Evolutionary conservation across 2,113 vertebrate genomes (phyloP).

Genomic region (Tragelaphus buxtoni): DNA sequence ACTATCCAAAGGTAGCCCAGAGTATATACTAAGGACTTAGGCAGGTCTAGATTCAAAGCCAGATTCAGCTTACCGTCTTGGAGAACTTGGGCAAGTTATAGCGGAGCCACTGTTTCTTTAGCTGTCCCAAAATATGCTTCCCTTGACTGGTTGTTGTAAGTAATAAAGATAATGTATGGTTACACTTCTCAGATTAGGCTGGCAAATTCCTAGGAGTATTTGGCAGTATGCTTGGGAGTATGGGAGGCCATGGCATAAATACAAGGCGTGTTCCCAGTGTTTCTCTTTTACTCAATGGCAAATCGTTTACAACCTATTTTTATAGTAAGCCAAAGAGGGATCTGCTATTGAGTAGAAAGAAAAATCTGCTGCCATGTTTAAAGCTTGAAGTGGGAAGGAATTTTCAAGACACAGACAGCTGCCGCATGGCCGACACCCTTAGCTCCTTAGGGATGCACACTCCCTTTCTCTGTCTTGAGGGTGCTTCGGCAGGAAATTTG

Average conservation of each 20-base stretch:
- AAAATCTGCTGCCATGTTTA: conserved; percentile 61
- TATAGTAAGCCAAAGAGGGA: conserved; percentile 57
- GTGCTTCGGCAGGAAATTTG: neutral
- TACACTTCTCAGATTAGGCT: conserved; percentile 65
- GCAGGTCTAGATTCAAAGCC: neutral
- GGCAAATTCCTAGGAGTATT: conserved; percentile 69
- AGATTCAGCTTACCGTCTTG: neutral
- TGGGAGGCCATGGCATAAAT: conserved; percentile 68
- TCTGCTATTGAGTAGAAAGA: conserved; percentile 51
- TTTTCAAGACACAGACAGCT: conserved; percentile 34
- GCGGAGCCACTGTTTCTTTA: conserved; percentile 29
- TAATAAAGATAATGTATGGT: conserved; percentile 64
- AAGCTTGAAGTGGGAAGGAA: conserved; percentile 38
- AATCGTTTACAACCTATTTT: conserved; percentile 59
- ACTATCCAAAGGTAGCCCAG: neutral
- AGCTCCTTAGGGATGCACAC: neutral
- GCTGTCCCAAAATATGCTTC: conserved; percentile 33
- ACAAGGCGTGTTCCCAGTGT: conserved; percentile 63
- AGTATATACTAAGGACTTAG: neutral
- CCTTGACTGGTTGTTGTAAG: conserved; percentile 49
- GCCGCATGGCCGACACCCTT: neutral
- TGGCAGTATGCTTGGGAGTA: conserved; percentile 66
- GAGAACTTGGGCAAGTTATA: conserved; percentile 6
- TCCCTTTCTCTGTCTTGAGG: neutral
- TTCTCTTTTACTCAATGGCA: conserved; percentile 68